Evolutionary conservation across 1,140 invertebrate species (phyloP).

Genomic region (Tetramorium parvispinum): DNA sequence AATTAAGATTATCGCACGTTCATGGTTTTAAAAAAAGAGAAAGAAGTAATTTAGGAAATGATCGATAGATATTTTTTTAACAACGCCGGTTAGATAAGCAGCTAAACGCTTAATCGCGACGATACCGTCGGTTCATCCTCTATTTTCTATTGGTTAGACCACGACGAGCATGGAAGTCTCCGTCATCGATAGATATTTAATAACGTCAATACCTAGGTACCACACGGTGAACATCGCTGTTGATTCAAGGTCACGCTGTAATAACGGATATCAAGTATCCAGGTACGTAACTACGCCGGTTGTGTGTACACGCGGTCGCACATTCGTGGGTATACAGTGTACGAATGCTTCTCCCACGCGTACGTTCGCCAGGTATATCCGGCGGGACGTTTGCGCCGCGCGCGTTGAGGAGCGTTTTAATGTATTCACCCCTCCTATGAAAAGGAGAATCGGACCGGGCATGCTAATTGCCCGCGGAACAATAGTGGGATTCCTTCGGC

Average conservation of each 20-base stretch:
- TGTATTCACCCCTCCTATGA: conserved; percentile 74
- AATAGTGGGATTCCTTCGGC: conserved; percentile 74
- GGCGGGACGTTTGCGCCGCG: conserved; percentile 46
- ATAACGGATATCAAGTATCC: conserved; percentile 27
- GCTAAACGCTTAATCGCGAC: neutral
- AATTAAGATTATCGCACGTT: neutral
- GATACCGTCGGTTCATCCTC: neutral
- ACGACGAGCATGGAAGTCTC: too few relatives aligned
- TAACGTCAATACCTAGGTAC: neutral
- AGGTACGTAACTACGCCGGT: conserved; percentile 8
- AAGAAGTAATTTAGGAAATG: neutral
- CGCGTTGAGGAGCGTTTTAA: conserved; percentile 68
- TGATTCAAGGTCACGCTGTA: conserved; percentile 17
- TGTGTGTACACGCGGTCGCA: neutral
- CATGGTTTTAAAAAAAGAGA: neutral
- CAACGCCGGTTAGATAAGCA: neutral
- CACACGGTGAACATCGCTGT: neutral
- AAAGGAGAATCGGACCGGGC: conserved; percentile 70
- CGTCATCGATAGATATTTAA: conserved; percentile 8
- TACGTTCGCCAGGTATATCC: conserved; percentile 69
- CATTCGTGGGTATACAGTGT: neutral
- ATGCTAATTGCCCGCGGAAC: conserved; percentile 77
- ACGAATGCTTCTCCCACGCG: conserved; percentile 61
- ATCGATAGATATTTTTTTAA: neutral
- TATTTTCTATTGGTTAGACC: neutral